Evolutionary conservation across 1,140 invertebrate genomes (phyloP), one percentile per base, ranked within the genome.

Genomic region (Babylonia areolata): DNA sequence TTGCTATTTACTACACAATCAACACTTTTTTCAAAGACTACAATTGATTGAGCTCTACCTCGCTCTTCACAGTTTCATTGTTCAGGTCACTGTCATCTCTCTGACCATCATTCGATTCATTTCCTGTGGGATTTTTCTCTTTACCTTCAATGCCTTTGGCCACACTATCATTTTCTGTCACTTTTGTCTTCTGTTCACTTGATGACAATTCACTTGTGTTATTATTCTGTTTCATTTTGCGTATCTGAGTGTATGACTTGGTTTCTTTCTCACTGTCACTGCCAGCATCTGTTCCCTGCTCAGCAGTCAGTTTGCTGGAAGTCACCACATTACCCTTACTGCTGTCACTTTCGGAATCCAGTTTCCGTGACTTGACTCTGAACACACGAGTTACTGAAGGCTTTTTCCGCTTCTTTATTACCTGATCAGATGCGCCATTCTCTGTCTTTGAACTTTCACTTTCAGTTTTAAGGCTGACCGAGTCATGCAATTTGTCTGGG

Each of bases 181-280:
- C 37, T 77, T 40, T 5, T 42, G 75, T 40, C 28, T 77, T 39
- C 15, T 23, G 2, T 17, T 40, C 9, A 40, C 37, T 39, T 20
- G 75, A 77, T 40, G 75, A 77, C 75, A 77, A 37, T 77, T 15
- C 37, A 39, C 75, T 9, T 40, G 20, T 17, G 33, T 40, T 42
- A 40, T 12, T 77, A 11, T 73, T 73, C 31, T 37, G 12, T 35
- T 73, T 73, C 35, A 37, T 73, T 73, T 73, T 40, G 9, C 20
- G 75, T 0, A 77, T 77, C 37, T 40, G 75, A 23, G 35, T 77
- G 58, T 64, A 64, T 5, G 58, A 64, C 58, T n/a, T 64, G 12
- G 58, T 64, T 64, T 64, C 58, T 28, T 64, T 64, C 28, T 64
- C 58, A 64, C 58, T 64, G 58, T 64, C 58, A 64, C 58, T 64